A percentile compares a stretch with the other conserved stretches of the same genome.
phyloP scores from a whole-genome alignment of 1,140 invertebrate species.

The Microplitis demolitor region DNA sequence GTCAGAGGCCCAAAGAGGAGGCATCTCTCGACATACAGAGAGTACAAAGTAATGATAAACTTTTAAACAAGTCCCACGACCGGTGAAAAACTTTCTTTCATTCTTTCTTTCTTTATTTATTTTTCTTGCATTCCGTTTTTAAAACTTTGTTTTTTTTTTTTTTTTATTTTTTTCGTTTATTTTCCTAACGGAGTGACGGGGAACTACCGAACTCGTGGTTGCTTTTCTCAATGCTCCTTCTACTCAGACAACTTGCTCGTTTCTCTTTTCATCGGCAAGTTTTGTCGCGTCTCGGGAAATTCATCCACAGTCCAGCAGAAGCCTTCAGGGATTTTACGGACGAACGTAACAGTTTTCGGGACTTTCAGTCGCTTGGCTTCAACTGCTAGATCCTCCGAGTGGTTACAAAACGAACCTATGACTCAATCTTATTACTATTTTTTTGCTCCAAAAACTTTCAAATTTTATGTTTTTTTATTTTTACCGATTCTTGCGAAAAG shows the following conservation, averaged over 20 bases:
- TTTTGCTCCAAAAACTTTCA: background rate
- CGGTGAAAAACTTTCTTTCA: slow-evolving; percentile 25
- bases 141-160: background rate
- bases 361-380: background rate
- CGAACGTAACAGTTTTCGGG: background rate
- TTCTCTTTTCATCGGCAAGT: slow-evolving; percentile 23
- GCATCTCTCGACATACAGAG: slow-evolving; percentile 30
- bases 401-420: background rate
- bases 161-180: background rate
- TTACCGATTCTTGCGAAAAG: too few species aligned
- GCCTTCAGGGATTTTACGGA: slow-evolving; percentile 4
- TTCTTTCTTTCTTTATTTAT: background rate
- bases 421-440: background rate
- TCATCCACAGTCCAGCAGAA: slow-evolving; percentile 2
- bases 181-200: background rate
- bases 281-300: slow-evolving; percentile 24
- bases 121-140: background rate
- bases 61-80: slow-evolving; percentile 44
- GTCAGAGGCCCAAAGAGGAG: slow-evolving; percentile 18
- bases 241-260: slow-evolving; percentile 9
- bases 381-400: background rate
- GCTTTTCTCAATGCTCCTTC: slow-evolving; percentile 25
- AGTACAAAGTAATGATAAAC: slow-evolving; percentile 52
- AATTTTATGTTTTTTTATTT: background rate
- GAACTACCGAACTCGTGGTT: background rate